These are phyloP conservation scores for Anguilla anguilla DNA, from an alignment of 2,797 vertebrate species.

Conservation along the genomic window DNA sequence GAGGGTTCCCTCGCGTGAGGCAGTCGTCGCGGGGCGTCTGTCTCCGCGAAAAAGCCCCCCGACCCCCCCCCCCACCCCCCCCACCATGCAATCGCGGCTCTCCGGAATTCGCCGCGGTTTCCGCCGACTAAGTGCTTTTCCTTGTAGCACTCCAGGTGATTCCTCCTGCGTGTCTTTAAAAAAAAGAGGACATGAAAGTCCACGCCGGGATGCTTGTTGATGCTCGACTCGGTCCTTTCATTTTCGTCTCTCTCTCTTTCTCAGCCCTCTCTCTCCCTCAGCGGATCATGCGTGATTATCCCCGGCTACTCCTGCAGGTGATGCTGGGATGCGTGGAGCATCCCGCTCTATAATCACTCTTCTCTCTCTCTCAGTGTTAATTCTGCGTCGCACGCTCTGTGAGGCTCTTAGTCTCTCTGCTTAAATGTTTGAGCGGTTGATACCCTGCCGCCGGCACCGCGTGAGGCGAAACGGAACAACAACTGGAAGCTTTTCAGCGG, in stretches of 20 bases:
- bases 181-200: neutral
- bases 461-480: conserved; percentile 2
- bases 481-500: neutral
- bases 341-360: neutral
- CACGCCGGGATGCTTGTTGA: neutral
- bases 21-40: neutral
- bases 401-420: conserved; percentile 1
- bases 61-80: no score
- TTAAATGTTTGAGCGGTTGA: conserved; percentile 16
- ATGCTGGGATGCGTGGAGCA: neutral
- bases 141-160: conserved; percentile 8
- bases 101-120: neutral
- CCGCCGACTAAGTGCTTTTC: conserved; percentile 11
- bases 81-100: neutral
- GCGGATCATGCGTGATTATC: neutral
- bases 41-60: neutral
- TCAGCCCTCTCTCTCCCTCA: conserved; percentile 40
- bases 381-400: neutral
- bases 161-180: neutral
- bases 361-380: neutral
- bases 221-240: neutral
- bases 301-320: conserved; percentile 11
- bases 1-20: neutral
- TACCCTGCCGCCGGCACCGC: conserved; percentile 15
- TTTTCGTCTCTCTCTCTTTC: conserved; percentile 17